Evolutionary conservation across 2,888 invertebrate species (phyloP).

Genomic region (Prostheceraeus crozeri): DNA sequence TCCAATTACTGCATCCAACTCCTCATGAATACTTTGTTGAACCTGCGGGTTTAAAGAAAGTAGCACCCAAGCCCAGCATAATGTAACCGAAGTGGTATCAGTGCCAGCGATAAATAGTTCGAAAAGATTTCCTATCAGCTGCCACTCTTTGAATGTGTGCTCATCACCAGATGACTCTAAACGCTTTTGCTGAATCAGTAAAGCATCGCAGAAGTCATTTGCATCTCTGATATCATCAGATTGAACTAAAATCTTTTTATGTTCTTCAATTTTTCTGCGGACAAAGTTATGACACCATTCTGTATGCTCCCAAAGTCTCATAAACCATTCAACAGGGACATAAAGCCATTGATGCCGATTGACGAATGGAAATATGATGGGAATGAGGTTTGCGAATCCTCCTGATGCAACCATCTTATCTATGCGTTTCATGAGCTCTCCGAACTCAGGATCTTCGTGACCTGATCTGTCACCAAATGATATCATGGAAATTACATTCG

Average conservation of each 20-base stretch:
- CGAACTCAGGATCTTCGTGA: constrained; percentile 43
- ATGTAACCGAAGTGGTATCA: constrained; percentile 73
- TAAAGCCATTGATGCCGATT: not conserved
- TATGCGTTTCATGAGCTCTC: constrained; percentile 41
- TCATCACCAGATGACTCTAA: not conserved
- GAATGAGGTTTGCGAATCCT: not conserved
- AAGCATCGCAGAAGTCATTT: constrained; percentile 45
- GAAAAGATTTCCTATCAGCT: constrained; percentile 28
- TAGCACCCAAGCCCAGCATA: constrained; percentile 73
- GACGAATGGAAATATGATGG: constrained; percentile 4
- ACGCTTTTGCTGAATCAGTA: constrained; percentile 40
- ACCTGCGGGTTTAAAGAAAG: constrained; percentile 71
- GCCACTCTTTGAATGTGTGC: constrained; percentile 1
- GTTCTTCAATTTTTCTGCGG: constrained; percentile 14
- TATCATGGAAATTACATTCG: constrained; percentile 27
- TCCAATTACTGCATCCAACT: constrained; percentile 55
- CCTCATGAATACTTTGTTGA: constrained; percentile 60
- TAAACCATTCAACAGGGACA: not conserved
- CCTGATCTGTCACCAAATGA: constrained; percentile 33
- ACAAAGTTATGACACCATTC: not conserved
- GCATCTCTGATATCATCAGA: not conserved
- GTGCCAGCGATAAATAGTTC: constrained; percentile 46
- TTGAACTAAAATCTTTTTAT: not conserved
- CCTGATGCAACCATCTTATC: constrained; percentile 36
- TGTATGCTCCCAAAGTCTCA: not conserved